These are phyloP conservation scores for Ecliptopera silaceata DNA, from an alignment of 2,888 invertebrate species.

Conservation along the genomic window DNA sequence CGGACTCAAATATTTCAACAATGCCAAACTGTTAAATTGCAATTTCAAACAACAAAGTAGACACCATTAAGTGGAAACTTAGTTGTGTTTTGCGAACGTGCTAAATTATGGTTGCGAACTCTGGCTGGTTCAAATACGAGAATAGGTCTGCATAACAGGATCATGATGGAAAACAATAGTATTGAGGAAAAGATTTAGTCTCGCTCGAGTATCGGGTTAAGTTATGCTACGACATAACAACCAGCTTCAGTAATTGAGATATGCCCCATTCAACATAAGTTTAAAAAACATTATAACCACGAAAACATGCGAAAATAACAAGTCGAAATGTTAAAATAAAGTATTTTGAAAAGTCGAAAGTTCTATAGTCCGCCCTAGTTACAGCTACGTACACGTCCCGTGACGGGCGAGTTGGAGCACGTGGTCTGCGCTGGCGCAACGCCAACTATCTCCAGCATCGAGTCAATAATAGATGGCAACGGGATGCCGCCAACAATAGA, in stretches of 20 bases:
- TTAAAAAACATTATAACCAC: no score
- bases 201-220: neutral
- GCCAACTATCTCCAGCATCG: constrained; percentile 82
- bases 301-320: no score
- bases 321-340: neutral
- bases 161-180: constrained; percentile 1
- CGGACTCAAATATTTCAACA: neutral
- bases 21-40: constrained; percentile 1
- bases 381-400: constrained; percentile 62
- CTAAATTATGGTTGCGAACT: neutral
- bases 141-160: neutral
- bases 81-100: neutral
- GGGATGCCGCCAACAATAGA: constrained; percentile 83
- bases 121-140: neutral
- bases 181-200: neutral
- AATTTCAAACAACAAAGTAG: constrained; percentile 2
- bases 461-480: constrained; percentile 82
- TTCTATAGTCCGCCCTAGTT: constrained; percentile 48
- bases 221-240: neutral
- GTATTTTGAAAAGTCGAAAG: constrained; percentile 27
- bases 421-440: constrained; percentile 75
- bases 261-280: neutral
- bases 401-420: constrained; percentile 67
- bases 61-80: neutral
- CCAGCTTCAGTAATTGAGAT: constrained; percentile 1